phyloP scores from a whole-genome alignment of 2,888 invertebrate genomes.

The Tetheella fluctuosa region DNA sequence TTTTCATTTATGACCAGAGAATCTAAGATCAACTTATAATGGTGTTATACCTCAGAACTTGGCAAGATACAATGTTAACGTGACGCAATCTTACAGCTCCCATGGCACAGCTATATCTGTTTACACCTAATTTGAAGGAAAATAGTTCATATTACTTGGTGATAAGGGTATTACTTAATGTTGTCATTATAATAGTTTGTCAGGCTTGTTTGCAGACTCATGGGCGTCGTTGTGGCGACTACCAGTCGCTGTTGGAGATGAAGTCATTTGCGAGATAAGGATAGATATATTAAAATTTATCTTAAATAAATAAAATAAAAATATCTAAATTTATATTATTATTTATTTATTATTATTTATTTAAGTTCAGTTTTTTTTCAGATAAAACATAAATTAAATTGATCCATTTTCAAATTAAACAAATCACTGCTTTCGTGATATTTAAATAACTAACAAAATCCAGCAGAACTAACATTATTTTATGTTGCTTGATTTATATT shows the following conservation, averaged over 20 bases:
- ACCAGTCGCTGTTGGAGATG: background rate
- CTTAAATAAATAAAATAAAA: too few relatives aligned
- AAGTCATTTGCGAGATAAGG: conserved; percentile 2
- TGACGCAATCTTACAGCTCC: conserved; percentile 4
- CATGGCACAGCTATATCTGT: background rate
- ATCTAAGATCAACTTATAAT: conserved; percentile 1
- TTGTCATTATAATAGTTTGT: background rate
- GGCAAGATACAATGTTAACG: conserved; percentile 5
- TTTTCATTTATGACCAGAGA: background rate
- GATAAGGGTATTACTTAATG: background rate
- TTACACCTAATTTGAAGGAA: background rate
- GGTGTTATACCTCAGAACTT: background rate
- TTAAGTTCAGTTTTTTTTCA: too few relatives aligned
- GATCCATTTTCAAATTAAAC: too few relatives aligned
- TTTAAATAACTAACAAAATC: too few relatives aligned
- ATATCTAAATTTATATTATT: too few relatives aligned
- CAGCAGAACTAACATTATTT: too few relatives aligned
- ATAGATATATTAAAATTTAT: background rate
- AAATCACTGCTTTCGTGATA: too few relatives aligned
- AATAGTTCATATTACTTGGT: background rate
- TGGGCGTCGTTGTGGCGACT: background rate
- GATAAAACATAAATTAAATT: too few relatives aligned
- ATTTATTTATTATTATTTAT: too few relatives aligned
- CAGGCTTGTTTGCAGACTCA: background rate
- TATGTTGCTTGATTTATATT: too few relatives aligned